Evolutionary conservation across 2,797 vertebrate genomes (phyloP).

Genomic region (Etheostoma perlongum): DNA sequence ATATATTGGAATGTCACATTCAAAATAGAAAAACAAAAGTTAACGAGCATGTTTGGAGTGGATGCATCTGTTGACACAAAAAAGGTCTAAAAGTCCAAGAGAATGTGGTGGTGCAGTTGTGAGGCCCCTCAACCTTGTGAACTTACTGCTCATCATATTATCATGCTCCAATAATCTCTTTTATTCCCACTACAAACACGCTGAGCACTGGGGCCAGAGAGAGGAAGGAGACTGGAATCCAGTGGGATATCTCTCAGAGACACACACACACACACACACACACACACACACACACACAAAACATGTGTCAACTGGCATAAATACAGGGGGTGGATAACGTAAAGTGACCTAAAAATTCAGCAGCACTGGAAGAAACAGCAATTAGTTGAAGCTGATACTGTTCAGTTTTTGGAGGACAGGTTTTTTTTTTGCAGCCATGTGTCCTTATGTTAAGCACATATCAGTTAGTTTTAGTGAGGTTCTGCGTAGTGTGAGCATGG

Average conservation of each 20-base stretch:
- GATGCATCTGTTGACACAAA: background rate
- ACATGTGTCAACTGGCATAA: background rate
- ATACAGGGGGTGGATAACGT: background rate
- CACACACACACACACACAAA: conserved; percentile 2
- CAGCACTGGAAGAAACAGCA: no score
- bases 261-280: conserved; percentile 17
- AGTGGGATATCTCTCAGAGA: conserved; percentile 12
- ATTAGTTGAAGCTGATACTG: background rate
- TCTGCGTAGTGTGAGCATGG: background rate
- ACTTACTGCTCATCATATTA: conserved; percentile 58
- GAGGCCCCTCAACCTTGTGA: conserved; percentile 36
- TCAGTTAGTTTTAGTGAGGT: no score
- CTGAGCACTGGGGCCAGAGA: conserved; percentile 49
- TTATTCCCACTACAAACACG: conserved; percentile 64
- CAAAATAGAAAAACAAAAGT: background rate
- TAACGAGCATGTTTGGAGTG: background rate
- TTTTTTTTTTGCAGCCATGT: background rate
- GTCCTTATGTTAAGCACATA: background rate
- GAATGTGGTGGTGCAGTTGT: background rate
- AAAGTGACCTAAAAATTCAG: background rate
- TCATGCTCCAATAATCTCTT: conserved; percentile 80
- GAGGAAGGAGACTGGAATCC: conserved; percentile 40
- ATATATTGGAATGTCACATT: background rate
- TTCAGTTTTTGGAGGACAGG: background rate
- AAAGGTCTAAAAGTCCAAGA: background rate